A percentile compares a stretch with the other conserved stretches of the same genome.
Evolutionary conservation across 2,797 vertebrate genomes (phyloP).

Genomic region (Podarcis lilfordi): DNA sequence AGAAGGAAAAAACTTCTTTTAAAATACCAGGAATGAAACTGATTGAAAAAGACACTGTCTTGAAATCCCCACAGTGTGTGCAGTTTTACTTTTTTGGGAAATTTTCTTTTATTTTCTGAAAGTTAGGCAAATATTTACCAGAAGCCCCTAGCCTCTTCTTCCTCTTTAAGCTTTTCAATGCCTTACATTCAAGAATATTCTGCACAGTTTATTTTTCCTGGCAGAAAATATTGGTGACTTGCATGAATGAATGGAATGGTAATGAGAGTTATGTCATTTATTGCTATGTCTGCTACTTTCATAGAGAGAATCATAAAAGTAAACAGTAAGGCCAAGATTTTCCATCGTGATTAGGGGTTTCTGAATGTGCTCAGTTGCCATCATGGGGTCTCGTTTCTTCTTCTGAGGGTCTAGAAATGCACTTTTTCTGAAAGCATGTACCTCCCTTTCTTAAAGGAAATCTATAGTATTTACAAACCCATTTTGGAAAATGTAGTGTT

Average conservation of each 20-base stretch:
- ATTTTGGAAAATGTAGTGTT: not conserved
- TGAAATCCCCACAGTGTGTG: conserved; percentile 27
- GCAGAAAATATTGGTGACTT: conserved; percentile 61
- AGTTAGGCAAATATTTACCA: conserved; percentile 68
- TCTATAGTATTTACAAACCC: not conserved
- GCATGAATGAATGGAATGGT: conserved; percentile 71
- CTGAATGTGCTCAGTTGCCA: conserved; percentile 19
- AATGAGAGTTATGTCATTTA: conserved; percentile 71
- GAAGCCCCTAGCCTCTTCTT: conserved; percentile 54
- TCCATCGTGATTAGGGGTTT: conserved; percentile 16
- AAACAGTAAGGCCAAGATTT: conserved; percentile 62
- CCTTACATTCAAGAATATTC: conserved; percentile 65
- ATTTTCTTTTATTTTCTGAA: conserved; percentile 51
- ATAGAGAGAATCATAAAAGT: conserved; percentile 59
- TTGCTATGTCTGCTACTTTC: conserved; percentile 69
- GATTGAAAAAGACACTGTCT: not conserved
- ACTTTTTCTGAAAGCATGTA: conserved; percentile 3
- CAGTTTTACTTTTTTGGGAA: conserved; percentile 2
- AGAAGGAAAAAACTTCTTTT: not conserved
- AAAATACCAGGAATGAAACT: not conserved
- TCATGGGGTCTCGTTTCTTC: not conserved
- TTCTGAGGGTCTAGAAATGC: not conserved
- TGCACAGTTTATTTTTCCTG: conserved; percentile 70
- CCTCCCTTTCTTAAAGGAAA: not conserved
- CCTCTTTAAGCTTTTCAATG: conserved; percentile 60